Evolutionary conservation across 2,888 invertebrate genomes (phyloP).

Genomic region (Clepsis dumicolana): DNA sequence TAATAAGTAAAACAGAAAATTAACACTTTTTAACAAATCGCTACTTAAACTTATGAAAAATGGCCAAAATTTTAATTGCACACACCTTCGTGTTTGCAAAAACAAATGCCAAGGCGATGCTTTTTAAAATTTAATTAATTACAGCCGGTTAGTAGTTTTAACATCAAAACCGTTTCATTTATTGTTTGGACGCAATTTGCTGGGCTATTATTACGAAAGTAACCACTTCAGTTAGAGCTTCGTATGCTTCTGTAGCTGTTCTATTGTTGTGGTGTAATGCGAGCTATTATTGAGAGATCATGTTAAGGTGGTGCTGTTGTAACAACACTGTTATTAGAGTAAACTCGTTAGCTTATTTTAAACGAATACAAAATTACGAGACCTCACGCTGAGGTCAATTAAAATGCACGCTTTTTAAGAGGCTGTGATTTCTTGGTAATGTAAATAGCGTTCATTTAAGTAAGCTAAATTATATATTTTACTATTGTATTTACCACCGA

Average conservation of each 20-base stretch:
- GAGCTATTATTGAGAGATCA: conserved; percentile 34
- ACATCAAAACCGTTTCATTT: conserved; percentile 40
- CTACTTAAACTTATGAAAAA: conserved; percentile 40
- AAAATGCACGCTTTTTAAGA: conserved; percentile 63
- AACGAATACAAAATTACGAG: conserved; percentile 65
- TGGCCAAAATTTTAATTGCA: conserved; percentile 52
- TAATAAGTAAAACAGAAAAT: conserved; percentile 21
- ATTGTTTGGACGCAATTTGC: conserved; percentile 41
- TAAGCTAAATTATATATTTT: conserved; percentile 50
- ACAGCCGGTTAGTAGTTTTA: conserved; percentile 45
- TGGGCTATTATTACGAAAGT: conserved; percentile 40
- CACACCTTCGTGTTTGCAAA: conserved; percentile 52
- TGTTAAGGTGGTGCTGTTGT: conserved; percentile 45
- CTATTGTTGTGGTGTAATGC: conserved; percentile 37
- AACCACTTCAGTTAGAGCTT: conserved; percentile 37
- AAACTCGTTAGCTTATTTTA: conserved; percentile 60
- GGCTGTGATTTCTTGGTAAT: conserved; percentile 53
- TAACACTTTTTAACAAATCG: conserved; percentile 29
- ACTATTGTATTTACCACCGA: too few species aligned
- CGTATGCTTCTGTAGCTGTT: conserved; percentile 33
- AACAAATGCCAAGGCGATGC: conserved; percentile 59
- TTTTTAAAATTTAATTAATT: conserved; percentile 52
- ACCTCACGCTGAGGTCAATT: conserved; percentile 71
- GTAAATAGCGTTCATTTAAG: conserved; percentile 62
- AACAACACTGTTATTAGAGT: conserved; percentile 59